Base-by-base conservation (phyloP, 1,140 invertebrate species). In the Drosophila jambulina region DNA sequence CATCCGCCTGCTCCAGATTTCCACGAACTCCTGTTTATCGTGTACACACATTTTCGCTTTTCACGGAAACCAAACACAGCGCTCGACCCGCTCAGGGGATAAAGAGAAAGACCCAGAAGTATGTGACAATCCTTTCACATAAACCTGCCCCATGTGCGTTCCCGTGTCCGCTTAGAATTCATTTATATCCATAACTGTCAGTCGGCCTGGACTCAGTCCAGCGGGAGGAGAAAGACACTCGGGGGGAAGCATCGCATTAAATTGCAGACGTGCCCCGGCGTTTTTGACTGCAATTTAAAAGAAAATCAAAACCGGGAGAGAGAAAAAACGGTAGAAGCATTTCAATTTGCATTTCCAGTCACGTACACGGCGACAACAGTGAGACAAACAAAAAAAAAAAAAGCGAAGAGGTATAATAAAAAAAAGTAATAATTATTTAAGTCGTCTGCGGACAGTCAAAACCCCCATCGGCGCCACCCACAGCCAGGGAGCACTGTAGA, bases 241-340 rank as follows among this genome's bases (percentile, higher is more conserved):
- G 34, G 27, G 36, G 25, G 42, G 19, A 63, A 70, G 58, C 21
- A 56, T 63, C 46, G 42, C 76, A 71, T 84, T 63, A 76, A 76
- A 83, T 40, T 65, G 76, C 80, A 80, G 65, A 83, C 81, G 81
- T 83, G 81, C 46, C 60, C 29, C 43, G 27, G 70, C 60, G 25
- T 78, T 82, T 60, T 78, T 68, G 40, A 60, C 48, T 61, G 69
- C 57, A 83, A 80, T 80, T 82, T 53, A 60, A 83, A 83, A 71
- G 43, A 63, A 83, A 82, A 82, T 78, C 69, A 83, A 62, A 75
- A 38, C 53, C 53, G 43, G 60, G 53, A 64, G 43, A 15, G 43
- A 46, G 15, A 62, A 49, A 49, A 62, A 40, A n/a, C 15, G 34
- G 36, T 29, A 79, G 56, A 56, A 71, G 60, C 67, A 64, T 49